Percentiles rank a stretch among this genome's conserved stretches.
Evolutionary conservation across 2,888 invertebrate species (phyloP).

Genomic region (Arctia plantaginis): DNA sequence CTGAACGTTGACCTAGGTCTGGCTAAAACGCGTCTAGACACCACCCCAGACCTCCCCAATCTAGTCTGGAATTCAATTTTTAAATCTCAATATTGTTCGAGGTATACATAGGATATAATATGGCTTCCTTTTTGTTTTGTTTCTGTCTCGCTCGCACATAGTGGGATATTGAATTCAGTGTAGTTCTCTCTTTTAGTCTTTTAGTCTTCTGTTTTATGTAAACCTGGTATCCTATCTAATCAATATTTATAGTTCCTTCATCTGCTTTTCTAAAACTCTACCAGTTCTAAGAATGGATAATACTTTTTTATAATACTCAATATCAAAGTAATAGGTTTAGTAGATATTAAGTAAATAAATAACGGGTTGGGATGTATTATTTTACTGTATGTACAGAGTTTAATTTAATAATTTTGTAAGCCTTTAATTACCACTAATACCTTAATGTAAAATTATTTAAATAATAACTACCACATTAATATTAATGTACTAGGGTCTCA

Average conservation of each 20-base stretch:
- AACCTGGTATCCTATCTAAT: too few species aligned
- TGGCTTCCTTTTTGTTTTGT: not conserved
- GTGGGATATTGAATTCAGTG: not conserved
- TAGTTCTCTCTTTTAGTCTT: not conserved
- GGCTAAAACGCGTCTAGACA: constrained; percentile 59
- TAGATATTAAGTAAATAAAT: not conserved
- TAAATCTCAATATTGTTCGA: constrained; percentile 7
- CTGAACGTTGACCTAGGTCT: constrained; percentile 72
- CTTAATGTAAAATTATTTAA: not conserved
- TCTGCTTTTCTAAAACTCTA: too few species aligned
- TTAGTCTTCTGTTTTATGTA: not conserved
- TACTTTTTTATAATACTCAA: too few species aligned
- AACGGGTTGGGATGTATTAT: too few species aligned
- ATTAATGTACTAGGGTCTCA: not conserved
- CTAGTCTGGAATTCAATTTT: constrained; percentile 27
- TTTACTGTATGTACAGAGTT: too few species aligned
- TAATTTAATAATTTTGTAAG: not conserved
- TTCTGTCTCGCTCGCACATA: not conserved
- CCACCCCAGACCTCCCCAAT: constrained; percentile 34
- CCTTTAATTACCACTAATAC: not conserved
- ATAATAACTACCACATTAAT: not conserved
- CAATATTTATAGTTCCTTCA: too few species aligned
- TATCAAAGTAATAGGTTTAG: not conserved
- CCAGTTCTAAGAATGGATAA: not conserved
- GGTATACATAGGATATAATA: not conserved